phyloP scores from a whole-genome alignment of 2,113 vertebrate species.

The Hippopotamus amphibius region DNA sequence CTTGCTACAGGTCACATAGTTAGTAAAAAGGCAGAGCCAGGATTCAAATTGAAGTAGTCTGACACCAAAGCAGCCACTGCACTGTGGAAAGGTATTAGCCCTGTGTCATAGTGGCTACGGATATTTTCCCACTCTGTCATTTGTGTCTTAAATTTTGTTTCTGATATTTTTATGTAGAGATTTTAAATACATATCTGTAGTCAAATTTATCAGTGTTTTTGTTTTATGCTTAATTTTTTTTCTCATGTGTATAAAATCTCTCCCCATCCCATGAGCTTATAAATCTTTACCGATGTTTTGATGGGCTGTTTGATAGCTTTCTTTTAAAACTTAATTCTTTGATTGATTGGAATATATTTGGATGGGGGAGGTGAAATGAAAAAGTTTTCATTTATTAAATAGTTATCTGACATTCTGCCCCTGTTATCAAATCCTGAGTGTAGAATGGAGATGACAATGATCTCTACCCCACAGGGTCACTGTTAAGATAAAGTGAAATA shows the following conservation, averaged over 20 bases:
- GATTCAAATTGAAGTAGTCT: neutral
- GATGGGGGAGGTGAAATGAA: neutral
- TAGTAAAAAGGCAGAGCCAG: neutral
- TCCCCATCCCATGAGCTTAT: neutral
- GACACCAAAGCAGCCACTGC: neutral
- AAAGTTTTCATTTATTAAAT: neutral
- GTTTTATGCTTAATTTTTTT: neutral
- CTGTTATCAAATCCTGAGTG: neutral
- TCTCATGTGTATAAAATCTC: neutral
- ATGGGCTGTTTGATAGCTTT: neutral
- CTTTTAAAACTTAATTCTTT: conserved; percentile 19
- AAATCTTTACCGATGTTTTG: neutral
- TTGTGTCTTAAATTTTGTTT: conserved; percentile 15
- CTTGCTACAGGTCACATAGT: neutral
- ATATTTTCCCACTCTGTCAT: neutral
- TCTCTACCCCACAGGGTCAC: neutral
- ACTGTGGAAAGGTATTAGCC: neutral
- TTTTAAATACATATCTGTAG: neutral
- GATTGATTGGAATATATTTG: neutral
- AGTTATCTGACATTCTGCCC: neutral
- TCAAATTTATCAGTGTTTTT: neutral
- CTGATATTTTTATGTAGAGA: neutral
- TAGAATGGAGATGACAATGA: neutral
- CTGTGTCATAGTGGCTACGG: neutral
- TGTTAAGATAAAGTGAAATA: neutral